A percentile compares a stretch with the other conserved stretches of the same genome.
These are phyloP conservation scores for Halichoeres trimaculatus DNA, from an alignment of 2,113 vertebrate genomes.

Conservation along the genomic window DNA sequence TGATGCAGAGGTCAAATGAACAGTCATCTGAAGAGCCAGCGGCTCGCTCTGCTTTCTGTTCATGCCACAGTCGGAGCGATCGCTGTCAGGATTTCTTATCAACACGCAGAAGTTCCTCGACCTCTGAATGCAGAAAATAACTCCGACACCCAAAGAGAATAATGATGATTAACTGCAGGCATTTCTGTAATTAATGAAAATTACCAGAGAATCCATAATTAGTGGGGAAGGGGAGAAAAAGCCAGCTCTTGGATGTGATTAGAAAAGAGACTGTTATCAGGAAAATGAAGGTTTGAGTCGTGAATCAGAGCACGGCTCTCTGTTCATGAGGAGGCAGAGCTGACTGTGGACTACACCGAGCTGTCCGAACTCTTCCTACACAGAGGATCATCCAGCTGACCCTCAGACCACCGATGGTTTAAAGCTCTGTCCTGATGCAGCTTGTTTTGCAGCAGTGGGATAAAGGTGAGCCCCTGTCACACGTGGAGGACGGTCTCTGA, in stretches of 20 bases:
- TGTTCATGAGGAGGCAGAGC: no score
- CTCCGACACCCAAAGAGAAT: conserved; percentile 64
- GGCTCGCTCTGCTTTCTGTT: conserved; percentile 19
- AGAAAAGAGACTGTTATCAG: conserved; percentile 49
- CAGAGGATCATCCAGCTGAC: no score
- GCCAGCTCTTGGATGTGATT: conserved; percentile 57
- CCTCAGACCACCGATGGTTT: no score
- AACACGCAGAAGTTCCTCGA: conserved; percentile 56
- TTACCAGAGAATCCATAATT: conserved; percentile 72
- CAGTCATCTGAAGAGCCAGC: conserved; percentile 37
- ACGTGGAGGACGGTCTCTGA: conserved; percentile 19
- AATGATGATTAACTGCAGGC: conserved; percentile 75
- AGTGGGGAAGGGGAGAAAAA: conserved; percentile 60
- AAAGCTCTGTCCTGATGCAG: no score
- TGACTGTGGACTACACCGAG: no score
- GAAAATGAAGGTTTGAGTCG: conserved; percentile 13
- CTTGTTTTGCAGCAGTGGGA: conserved; percentile 3
- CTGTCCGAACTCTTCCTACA: no score
- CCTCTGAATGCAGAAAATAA: conserved; percentile 69
- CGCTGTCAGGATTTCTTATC: conserved; percentile 52
- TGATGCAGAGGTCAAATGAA: conserved; percentile 57
- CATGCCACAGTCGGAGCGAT: no score
- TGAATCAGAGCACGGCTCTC: no score
- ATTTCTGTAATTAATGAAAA: conserved; percentile 74
- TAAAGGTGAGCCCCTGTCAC: neutral